Conservation (phyloP, 1,140 invertebrate species). For the Penaeus indicus region DNA sequence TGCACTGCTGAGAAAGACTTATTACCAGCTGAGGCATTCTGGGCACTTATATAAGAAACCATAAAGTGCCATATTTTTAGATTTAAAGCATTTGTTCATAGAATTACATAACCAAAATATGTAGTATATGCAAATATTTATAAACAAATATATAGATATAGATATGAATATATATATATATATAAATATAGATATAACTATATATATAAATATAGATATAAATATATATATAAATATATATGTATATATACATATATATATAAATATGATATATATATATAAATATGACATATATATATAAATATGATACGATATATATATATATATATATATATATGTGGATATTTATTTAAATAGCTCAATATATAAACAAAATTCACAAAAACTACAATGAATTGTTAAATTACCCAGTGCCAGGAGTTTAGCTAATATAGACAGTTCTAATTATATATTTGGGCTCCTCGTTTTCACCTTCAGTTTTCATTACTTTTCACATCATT, state of each 20-base stretch:
- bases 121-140: not conserved
- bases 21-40: too few species aligned
- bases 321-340: constrained; percentile 19
- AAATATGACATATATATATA: too few species aligned
- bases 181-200: not conserved
- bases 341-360: not conserved
- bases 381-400: too few species aligned
- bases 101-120: not conserved
- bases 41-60: too few species aligned
- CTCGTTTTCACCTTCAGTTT: too few species aligned
- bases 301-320: not conserved
- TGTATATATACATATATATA: constrained; percentile 6
- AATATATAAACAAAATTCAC: not conserved
- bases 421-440: too few species aligned
- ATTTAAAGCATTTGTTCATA: not conserved
- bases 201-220: constrained; percentile 3
- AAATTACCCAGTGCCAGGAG: too few species aligned
- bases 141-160: constrained; percentile 1
- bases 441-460: too few species aligned
- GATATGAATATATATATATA: not conserved
- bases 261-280: constrained; percentile 2
- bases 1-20: too few species aligned
- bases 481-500: too few species aligned
- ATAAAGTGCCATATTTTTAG: too few species aligned
- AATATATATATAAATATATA: not conserved